These are phyloP conservation scores for Trichonephila inaurata DNA, from an alignment of 1,140 invertebrate species.

Conservation along the genomic window DNA sequence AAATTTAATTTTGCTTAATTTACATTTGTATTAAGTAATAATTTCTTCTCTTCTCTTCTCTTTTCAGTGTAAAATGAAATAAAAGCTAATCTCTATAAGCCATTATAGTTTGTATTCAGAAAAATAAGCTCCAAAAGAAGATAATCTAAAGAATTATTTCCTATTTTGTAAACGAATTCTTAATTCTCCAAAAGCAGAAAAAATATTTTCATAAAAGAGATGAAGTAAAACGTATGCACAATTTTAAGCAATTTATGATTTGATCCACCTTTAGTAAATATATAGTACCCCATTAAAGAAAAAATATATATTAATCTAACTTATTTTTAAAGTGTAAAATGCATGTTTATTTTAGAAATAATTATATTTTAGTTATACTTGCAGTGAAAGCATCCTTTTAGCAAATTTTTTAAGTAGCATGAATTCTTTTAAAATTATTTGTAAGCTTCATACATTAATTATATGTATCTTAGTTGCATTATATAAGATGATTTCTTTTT, in stretches of 20 bases:
- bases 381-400: too few species aligned
- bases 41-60: not conserved
- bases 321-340: too few species aligned
- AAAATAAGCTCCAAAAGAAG: conserved; percentile 80
- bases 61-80: conserved; percentile 19
- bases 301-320: too few species aligned
- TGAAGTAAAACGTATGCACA: not conserved
- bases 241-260: not conserved
- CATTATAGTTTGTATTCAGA: conserved; percentile 81
- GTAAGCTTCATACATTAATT: too few species aligned
- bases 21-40: not conserved
- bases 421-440: too few species aligned
- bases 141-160: not conserved
- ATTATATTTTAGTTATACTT: too few species aligned
- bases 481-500: too few species aligned
- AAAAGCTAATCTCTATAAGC: not conserved
- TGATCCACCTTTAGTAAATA: not conserved
- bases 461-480: too few species aligned
- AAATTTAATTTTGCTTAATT: not conserved
- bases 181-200: not conserved
- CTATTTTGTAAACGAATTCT: not conserved
- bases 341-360: too few species aligned
- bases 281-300: not conserved
- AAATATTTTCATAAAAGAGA: not conserved
- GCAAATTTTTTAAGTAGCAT: too few species aligned